Base-by-base conservation (phyloP, 2,797 vertebrate species). In the Nasua narica region DNA sequence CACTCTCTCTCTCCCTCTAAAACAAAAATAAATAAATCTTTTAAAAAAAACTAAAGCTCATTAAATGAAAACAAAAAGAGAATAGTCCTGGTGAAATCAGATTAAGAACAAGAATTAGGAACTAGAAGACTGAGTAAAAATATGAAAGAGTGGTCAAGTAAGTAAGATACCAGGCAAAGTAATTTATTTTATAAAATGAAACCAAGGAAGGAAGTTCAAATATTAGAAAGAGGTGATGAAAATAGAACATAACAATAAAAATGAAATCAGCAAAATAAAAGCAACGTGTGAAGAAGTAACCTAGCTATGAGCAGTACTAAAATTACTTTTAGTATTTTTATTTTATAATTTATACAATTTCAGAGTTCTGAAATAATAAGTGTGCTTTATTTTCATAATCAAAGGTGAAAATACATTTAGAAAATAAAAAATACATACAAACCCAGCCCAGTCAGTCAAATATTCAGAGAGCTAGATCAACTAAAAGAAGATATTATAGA, bases 161-260 rank as follows among this genome's bases (percentile, higher is more conserved):
- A 62, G 19, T 60, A 46, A 72, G 43, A 85, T 52, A 52, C 10
- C 23, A 40, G 76, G 46, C 19, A 77, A 87, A 79, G 48, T 25
- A 56, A 50, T 56, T 94, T 16, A 43, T 69, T 81, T 86, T 56
- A 92, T 67, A 95, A 94, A 92, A 92, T 78, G n/a, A 91, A 96
- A 88, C 12, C 21, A 60, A 82, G n/a, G 12, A 70, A 85, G 4
- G 29, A 62, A 74, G 21, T 93, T 32, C 4, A 35, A 67, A 46
- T 0, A 0, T 74, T 76, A 78, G 54, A 78, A 69, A 85, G 37
- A 72, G 25, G 79, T 48, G 58, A 76, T 72, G 25, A 83, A 92
- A 60, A 52, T 58, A 54, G 60, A 90, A 83, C 67, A 27, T 19
- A 96, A n/a, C 10, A 91, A 60, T 76, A 15, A 88, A 96, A 62